phyloP scores from a whole-genome alignment of 2,113 vertebrate species.

The Petromus typicus region DNA sequence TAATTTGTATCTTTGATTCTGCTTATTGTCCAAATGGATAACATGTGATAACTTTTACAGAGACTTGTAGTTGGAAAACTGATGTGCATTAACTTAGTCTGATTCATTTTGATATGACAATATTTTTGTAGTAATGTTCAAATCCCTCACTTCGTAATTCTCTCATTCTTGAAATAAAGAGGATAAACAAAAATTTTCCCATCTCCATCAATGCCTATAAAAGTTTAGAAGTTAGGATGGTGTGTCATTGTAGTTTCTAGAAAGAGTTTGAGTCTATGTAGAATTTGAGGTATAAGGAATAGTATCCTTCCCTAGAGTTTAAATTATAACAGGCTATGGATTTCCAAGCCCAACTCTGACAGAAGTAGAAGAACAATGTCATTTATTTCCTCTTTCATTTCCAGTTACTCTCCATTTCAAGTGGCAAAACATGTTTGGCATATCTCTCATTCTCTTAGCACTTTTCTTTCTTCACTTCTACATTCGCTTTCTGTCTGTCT shows the following conservation, averaged over 20 bases:
- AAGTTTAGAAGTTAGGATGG: not conserved
- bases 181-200: not conserved
- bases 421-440: not conserved
- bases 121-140: not conserved
- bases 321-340: not conserved
- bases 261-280: not conserved
- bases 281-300: not conserved
- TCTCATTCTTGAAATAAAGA: not conserved
- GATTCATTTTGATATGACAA: not conserved
- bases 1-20: not conserved
- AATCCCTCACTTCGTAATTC: not conserved
- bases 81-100: not conserved
- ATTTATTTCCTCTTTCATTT: not conserved
- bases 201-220: not conserved
- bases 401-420: not conserved
- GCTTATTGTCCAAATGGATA: not conserved
- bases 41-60: not conserved
- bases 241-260: not conserved
- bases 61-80: not conserved
- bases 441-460: no score
- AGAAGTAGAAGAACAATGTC: not conserved
- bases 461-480: no score
- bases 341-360: not conserved
- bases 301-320: not conserved
- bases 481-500: no score